These are phyloP conservation scores for Sisor rabdophorus DNA, from an alignment of 2,113 vertebrate species.

Conservation along the genomic window DNA sequence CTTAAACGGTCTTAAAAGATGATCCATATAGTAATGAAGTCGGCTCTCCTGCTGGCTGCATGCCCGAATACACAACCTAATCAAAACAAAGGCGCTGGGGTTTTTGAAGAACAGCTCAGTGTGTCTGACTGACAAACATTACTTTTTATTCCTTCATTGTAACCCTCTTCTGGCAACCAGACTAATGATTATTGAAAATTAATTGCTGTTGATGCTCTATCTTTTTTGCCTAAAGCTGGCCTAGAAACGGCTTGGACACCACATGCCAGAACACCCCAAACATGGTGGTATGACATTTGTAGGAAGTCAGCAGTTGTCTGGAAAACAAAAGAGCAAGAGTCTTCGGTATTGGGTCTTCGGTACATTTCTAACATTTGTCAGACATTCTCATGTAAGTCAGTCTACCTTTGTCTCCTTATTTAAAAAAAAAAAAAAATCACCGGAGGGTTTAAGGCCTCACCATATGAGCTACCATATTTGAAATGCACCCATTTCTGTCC, in stretches of 20 bases:
- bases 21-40: conserved; percentile 77
- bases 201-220: conserved; percentile 38
- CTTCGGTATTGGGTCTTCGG: background rate
- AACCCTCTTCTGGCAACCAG: conserved; percentile 20
- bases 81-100: conserved; percentile 59
- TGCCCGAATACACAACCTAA: conserved; percentile 62
- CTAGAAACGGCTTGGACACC: background rate
- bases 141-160: conserved; percentile 38
- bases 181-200: conserved; percentile 39
- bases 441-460: too few relatives aligned
- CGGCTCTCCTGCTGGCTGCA: conserved; percentile 56
- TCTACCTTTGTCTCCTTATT: too few relatives aligned
- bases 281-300: background rate
- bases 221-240: background rate
- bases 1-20: conserved; percentile 76
- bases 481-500: conserved; percentile 1
- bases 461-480: background rate
- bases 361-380: too few relatives aligned
- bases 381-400: too few relatives aligned
- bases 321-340: background rate
- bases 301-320: background rate
- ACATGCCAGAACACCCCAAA: background rate
- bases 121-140: conserved; percentile 57
- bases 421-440: too few relatives aligned
- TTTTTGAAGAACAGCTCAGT: conserved; percentile 36